Conservation (phyloP, 2,888 invertebrate genomes). For the Archips xylosteana region DNA sequence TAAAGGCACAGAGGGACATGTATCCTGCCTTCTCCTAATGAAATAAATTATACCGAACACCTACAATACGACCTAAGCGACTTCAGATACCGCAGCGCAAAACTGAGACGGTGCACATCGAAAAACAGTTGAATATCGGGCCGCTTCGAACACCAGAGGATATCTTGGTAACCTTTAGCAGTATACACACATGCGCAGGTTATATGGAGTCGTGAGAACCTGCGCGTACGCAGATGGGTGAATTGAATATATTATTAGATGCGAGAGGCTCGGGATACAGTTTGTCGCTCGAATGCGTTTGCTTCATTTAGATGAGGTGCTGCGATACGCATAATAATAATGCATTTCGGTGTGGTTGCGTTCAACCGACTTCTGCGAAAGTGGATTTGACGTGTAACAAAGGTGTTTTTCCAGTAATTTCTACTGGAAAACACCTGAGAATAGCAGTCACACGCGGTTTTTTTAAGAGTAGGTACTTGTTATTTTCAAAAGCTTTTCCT, state of each 20-base stretch:
- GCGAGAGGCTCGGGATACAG: conserved; percentile 49
- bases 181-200: conserved; percentile 54
- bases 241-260: conserved; percentile 59
- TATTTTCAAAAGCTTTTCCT: no score
- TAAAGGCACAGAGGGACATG: conserved; percentile 82
- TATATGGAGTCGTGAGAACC: conserved; percentile 63
- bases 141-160: conserved; percentile 55
- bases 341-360: neutral
- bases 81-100: conserved; percentile 31
- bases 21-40: conserved; percentile 84
- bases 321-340: conserved; percentile 37
- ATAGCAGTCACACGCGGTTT: no score
- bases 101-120: conserved; percentile 16
- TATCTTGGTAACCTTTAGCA: conserved; percentile 74
- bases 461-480: no score
- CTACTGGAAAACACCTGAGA: no score
- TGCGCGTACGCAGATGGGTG: conserved; percentile 47
- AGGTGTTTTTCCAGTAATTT: no score
- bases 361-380: conserved; percentile 1
- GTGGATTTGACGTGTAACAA: neutral
- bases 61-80: conserved; percentile 50
- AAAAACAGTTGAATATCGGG: conserved; percentile 46
- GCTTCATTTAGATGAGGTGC: conserved; percentile 61
- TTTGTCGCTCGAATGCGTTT: conserved; percentile 60
- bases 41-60: conserved; percentile 72